These are phyloP conservation scores for Petrocephalus zakoni DNA, from an alignment of 2,113 vertebrate species.

Conservation along the genomic window DNA sequence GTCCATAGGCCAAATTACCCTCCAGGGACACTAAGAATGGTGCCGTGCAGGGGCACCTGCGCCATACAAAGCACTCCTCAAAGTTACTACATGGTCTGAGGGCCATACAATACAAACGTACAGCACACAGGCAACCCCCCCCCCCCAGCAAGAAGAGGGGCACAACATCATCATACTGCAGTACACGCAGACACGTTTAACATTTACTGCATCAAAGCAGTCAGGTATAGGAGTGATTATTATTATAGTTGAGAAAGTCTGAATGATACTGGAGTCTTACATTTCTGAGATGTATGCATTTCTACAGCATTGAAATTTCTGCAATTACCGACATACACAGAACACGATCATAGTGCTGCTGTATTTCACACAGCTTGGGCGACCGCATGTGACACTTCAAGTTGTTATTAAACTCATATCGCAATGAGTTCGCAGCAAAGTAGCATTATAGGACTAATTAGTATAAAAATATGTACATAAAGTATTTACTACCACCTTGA, in stretches of 20 bases:
- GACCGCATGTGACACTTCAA: neutral
- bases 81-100: neutral
- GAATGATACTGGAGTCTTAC: neutral
- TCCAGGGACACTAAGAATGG: neutral
- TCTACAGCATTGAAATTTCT: neutral
- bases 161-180: neutral
- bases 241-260: neutral
- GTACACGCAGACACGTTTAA: neutral
- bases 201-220: neutral
- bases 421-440: neutral
- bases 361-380: neutral
- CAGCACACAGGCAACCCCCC: too few relatives aligned
- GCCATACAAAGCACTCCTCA: neutral
- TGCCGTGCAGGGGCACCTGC: neutral
- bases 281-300: neutral
- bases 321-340: neutral
- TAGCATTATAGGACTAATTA: neutral
- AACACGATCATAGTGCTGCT: neutral
- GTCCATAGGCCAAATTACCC: neutral
- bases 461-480: neutral
- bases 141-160: too few relatives aligned
- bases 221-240: neutral
- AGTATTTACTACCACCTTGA: neutral
- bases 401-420: neutral
- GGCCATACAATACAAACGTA: neutral